phyloP scores from a whole-genome alignment of 2,888 invertebrate species.

The Dermolepida albohirtum region DNA sequence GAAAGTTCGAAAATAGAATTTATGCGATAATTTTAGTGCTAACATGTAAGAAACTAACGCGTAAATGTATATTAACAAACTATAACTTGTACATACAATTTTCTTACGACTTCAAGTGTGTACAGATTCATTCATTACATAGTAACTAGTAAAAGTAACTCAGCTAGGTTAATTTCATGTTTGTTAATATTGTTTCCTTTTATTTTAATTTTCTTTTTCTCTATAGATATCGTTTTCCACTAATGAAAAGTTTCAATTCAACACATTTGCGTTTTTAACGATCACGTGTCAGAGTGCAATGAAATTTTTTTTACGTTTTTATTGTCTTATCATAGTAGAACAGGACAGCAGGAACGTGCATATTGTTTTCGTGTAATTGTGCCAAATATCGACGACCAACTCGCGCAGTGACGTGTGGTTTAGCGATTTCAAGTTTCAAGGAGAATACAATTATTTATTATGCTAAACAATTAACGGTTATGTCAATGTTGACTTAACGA shows the following conservation, averaged over 20 bases:
- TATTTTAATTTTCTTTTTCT: conserved; percentile 11
- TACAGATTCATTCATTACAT: conserved; percentile 14
- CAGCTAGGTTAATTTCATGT: conserved; percentile 11
- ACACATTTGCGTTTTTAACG: conserved; percentile 20
- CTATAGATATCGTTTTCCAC: not conserved
- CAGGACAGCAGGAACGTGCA: no score
- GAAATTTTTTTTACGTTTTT: no score
- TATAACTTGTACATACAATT: conserved; percentile 7
- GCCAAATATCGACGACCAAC: no score
- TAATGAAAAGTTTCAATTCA: conserved; percentile 33
- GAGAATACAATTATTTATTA: no score
- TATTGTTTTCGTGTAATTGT: no score
- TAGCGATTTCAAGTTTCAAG: no score
- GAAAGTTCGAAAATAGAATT: conserved; percentile 2
- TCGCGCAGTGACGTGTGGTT: no score
- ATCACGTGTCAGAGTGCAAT: not conserved
- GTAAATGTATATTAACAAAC: conserved; percentile 35
- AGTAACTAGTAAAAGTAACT: conserved; percentile 39
- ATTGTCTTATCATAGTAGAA: no score
- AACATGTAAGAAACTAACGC: conserved; percentile 29
- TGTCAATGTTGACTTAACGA: no score
- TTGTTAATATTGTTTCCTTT: not conserved
- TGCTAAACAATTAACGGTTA: no score
- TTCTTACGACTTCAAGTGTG: conserved; percentile 9
- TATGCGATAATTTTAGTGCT: conserved; percentile 36